phyloP scores from a whole-genome alignment of 1,140 invertebrate genomes.

The Drosophila tsacasi region DNA sequence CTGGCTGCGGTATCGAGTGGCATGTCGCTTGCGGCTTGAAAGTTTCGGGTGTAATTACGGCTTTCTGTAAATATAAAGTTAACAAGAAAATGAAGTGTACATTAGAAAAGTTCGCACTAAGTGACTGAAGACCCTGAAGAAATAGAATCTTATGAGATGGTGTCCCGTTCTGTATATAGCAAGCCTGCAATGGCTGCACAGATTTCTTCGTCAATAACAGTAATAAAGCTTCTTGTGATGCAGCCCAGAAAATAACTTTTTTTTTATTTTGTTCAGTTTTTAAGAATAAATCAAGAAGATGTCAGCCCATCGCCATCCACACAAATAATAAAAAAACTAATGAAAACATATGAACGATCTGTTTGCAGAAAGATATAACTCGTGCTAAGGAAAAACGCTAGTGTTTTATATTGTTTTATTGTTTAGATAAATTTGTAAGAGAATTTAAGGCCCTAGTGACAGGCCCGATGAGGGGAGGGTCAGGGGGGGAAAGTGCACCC shows the following conservation, averaged over 20 bases:
- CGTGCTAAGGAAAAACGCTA: too few species aligned
- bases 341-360: too few species aligned
- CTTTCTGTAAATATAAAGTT: constrained; percentile 27
- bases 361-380: too few species aligned
- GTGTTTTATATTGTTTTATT: too few species aligned
- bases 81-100: constrained; percentile 3
- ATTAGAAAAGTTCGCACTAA: background rate
- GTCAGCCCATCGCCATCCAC: rapidly evolving
- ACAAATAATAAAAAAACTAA: background rate
- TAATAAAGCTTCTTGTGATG: background rate
- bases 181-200: background rate
- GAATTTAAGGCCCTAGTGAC: too few species aligned
- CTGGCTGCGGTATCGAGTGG: constrained; percentile 8
- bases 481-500: too few species aligned
- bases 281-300: background rate
- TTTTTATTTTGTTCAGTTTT: background rate
- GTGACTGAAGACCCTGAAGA: background rate
- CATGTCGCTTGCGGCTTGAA: constrained; percentile 2
- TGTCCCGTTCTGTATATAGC: background rate
- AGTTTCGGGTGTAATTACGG: constrained; percentile 4
- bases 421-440: too few species aligned
- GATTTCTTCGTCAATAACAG: background rate
- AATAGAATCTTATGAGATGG: background rate
- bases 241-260: too few species aligned
- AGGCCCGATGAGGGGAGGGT: too few species aligned